phyloP scores from a whole-genome alignment of 2,888 invertebrate species.

The Argyra leucocephala region DNA sequence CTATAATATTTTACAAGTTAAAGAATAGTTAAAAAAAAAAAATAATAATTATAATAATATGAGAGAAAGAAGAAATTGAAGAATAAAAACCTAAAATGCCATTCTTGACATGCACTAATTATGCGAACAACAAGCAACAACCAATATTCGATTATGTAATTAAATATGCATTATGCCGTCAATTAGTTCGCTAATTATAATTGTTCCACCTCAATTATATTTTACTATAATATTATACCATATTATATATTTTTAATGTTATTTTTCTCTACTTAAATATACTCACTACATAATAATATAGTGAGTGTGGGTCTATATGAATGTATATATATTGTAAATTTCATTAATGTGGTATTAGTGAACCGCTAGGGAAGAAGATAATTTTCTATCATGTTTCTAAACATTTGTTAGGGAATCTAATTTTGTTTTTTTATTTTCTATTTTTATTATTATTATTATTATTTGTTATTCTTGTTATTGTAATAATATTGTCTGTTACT shows the following conservation, averaged over 20 bases:
- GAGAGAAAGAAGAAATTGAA: slow-evolving; percentile 10
- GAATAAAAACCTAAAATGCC: slow-evolving; percentile 21
- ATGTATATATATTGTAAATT: slow-evolving; percentile 23
- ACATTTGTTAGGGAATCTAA: slow-evolving; percentile 20
- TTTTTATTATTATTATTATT: slow-evolving; percentile 10
- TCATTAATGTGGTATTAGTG: slow-evolving; percentile 10
- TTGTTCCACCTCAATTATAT: slow-evolving; percentile 13
- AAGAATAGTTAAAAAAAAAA: no score
- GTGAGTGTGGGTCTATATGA: no score
- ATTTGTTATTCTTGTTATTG: not conserved
- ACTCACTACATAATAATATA: no score
- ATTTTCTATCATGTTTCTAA: slow-evolving; percentile 22
- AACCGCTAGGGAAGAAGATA: slow-evolving; percentile 6
- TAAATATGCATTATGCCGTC: slow-evolving; percentile 31
- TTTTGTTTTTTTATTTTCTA: slow-evolving; percentile 14
- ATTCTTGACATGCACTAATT: slow-evolving; percentile 28
- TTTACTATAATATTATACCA: not conserved
- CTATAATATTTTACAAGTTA: no score
- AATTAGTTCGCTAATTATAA: slow-evolving; percentile 28
- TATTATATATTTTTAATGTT: slow-evolving; percentile 16
- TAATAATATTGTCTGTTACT: not conserved
- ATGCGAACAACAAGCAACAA: slow-evolving; percentile 27
- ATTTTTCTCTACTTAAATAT: no score
- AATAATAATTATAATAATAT: no score
- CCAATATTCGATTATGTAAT: slow-evolving; percentile 30